These are phyloP conservation scores for Helicoverpa zea DNA, from an alignment of 1,140 invertebrate species.

Conservation along the genomic window DNA sequence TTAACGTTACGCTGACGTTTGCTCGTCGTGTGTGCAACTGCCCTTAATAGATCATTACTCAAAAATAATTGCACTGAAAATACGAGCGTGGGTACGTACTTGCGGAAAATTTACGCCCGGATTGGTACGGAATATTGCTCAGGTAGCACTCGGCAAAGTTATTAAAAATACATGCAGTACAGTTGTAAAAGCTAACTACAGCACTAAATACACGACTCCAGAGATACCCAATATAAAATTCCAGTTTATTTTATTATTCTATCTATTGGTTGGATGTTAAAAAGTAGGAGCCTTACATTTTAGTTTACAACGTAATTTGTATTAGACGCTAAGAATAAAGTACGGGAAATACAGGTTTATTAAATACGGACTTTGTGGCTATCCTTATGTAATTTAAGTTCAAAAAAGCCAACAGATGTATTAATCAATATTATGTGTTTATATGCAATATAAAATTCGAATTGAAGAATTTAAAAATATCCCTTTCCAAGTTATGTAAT, in stretches of 20 bases:
- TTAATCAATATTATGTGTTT: not conserved
- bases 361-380: not conserved
- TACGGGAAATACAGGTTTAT: too few relatives aligned
- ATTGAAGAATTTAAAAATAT: too few relatives aligned
- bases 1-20: conserved; percentile 51
- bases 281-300: too few relatives aligned
- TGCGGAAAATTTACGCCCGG: conserved; percentile 5
- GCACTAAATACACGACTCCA: too few relatives aligned
- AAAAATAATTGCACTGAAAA: conserved; percentile 45
- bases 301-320: too few relatives aligned
- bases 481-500: too few relatives aligned
- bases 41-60: conserved; percentile 47
- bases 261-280: too few relatives aligned
- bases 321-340: too few relatives aligned
- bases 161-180: conserved; percentile 9
- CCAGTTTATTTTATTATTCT: too few relatives aligned
- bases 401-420: not conserved
- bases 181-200: too few relatives aligned
- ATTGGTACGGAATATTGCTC: not conserved
- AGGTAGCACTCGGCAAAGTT: not conserved
- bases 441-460: not conserved
- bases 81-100: conserved; percentile 5
- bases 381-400: not conserved
- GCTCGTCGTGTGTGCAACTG: conserved; percentile 19
- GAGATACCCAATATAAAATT: too few relatives aligned